A percentile compares a stretch with the other conserved stretches of the same genome.
Conservation (phyloP, 2,888 invertebrate genomes). For the Cancer borealis region DNA sequence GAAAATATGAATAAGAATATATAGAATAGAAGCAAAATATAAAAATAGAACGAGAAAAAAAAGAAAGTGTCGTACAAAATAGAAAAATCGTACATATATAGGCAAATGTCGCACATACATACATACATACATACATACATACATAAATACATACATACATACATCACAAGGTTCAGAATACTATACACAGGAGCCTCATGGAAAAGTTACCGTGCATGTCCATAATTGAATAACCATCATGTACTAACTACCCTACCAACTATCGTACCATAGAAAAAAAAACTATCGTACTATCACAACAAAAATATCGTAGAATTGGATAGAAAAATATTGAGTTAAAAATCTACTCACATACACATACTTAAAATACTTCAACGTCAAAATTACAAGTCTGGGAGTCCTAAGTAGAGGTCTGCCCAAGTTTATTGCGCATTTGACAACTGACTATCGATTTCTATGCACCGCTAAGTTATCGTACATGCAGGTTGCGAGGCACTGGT, state of each 20-base stretch:
- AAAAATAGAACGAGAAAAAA: neutral
- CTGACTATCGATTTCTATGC: neutral
- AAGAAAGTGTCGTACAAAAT: neutral
- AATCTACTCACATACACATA: neutral
- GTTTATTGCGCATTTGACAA: constrained; percentile 20
- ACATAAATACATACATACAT: neutral
- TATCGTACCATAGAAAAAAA: neutral
- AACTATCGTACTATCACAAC: neutral
- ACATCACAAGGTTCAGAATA: too few species aligned
- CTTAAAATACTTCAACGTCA: too few species aligned
- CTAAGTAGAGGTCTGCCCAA: neutral
- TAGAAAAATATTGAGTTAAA: too few species aligned
- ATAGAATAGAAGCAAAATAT: too few species aligned
- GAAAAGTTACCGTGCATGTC: neutral
- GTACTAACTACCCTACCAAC: neutral
- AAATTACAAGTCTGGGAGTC: too few species aligned
- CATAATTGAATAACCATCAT: neutral
- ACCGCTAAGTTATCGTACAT: neutral
- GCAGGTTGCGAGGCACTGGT: neutral
- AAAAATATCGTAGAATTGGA: neutral
- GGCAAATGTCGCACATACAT: neutral
- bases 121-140: neutral
- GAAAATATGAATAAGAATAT: too few species aligned
- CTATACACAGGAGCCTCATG: neutral
- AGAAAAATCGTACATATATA: neutral